Evolutionary conservation across 2,888 invertebrate genomes (phyloP).

Genomic region (Drosophila atripex): DNA sequence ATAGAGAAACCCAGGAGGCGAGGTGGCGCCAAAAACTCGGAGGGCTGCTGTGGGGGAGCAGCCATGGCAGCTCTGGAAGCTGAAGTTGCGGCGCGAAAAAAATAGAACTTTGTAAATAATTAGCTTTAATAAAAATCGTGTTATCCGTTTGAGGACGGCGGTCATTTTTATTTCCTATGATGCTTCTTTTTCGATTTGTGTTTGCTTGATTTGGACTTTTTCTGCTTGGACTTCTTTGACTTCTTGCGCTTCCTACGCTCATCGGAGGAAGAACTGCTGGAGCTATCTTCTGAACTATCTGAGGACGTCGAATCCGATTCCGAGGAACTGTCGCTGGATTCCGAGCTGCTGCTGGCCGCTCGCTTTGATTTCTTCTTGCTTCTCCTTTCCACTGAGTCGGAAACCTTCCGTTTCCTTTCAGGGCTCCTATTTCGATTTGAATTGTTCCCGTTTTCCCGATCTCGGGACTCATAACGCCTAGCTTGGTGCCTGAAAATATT

Average conservation of each 20-base stretch:
- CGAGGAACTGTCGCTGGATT: constrained; percentile 43
- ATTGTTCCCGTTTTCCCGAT: background rate
- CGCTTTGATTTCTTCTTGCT: constrained; percentile 58
- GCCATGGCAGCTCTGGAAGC: constrained; percentile 64
- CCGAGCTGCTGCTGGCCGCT: constrained; percentile 47
- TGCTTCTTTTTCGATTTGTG: constrained; percentile 64
- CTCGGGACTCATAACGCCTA: background rate
- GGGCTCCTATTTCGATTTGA: constrained; percentile 12
- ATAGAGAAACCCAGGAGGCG: constrained; percentile 80
- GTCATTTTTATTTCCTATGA: constrained; percentile 56
- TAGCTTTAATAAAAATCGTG: constrained; percentile 44
- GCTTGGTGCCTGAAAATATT: constrained; percentile 11
- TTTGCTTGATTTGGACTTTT: constrained; percentile 56
- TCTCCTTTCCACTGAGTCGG: constrained; percentile 20
- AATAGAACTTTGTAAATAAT: constrained; percentile 42
- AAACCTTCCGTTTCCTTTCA: constrained; percentile 25
- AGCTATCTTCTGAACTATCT: constrained; percentile 55
- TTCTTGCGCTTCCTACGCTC: constrained; percentile 67
- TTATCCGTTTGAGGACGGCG: constrained; percentile 19
- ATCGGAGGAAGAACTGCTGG: constrained; percentile 58
- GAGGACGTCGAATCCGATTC: constrained; percentile 42
- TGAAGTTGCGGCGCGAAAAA: constrained; percentile 52
- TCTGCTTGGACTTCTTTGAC: constrained; percentile 58
- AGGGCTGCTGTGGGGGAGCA: constrained; percentile 60
- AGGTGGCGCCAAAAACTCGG: constrained; percentile 36